Conservation (phyloP, 2,888 invertebrate genomes). For the Trichogramma evanescens region DNA sequence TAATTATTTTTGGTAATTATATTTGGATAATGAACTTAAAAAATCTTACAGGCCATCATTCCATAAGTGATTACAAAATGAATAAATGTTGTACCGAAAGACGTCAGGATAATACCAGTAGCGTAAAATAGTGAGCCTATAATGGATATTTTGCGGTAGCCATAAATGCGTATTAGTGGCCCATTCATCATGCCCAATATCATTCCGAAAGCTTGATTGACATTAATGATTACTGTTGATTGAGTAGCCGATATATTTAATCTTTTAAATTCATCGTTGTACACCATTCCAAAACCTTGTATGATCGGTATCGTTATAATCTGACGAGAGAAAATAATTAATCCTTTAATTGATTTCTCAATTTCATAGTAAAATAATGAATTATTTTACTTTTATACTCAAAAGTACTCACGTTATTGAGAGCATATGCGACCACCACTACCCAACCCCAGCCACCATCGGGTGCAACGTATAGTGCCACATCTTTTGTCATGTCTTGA, state of each 20-base stretch:
- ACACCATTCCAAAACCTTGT: conserved; percentile 61
- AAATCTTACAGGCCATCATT: conserved; percentile 63
- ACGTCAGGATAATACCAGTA: conserved; percentile 55
- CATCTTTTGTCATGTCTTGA: conserved; percentile 2
- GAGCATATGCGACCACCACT: conserved; percentile 55
- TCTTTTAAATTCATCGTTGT: conserved; percentile 56
- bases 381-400: too few species aligned
- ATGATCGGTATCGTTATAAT: conserved; percentile 53
- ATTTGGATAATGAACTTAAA: neutral
- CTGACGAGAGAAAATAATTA: conserved; percentile 28
- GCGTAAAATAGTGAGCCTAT: conserved; percentile 53
- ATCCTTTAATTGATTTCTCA: neutral
- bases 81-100: conserved; percentile 53
- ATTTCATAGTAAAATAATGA: neutral
- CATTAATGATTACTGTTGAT: conserved; percentile 57
- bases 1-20: neutral
- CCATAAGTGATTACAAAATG: conserved; percentile 61
- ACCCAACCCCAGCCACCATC: conserved; percentile 77
- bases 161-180: conserved; percentile 55
- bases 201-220: conserved; percentile 65
- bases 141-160: conserved; percentile 61
- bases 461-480: conserved; percentile 58
- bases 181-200: conserved; percentile 60
- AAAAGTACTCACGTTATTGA: conserved; percentile 56
- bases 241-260: conserved; percentile 57